Percentiles rank a stretch among this genome's conserved stretches.
Conservation (phyloP, 2,113 vertebrate species). For the Rhinoptilus africanus region DNA sequence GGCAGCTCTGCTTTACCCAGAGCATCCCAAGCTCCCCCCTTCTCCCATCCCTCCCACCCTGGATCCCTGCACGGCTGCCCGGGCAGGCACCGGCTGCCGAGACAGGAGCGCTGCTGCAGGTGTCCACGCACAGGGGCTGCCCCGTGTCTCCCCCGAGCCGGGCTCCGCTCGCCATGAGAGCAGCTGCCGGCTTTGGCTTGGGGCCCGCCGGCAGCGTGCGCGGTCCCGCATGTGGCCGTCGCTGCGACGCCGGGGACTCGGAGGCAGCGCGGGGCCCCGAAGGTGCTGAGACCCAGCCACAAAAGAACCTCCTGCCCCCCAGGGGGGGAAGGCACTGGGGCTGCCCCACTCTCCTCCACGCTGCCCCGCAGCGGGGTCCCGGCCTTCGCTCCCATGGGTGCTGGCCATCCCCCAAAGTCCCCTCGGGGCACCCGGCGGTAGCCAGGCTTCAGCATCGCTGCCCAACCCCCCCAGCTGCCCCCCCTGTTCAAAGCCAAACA, state of each 20-base stretch:
- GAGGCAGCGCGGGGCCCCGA: not conserved
- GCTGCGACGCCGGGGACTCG: not conserved
- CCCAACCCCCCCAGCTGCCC: fast-evolving
- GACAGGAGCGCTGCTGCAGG: not conserved
- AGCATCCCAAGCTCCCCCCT: not conserved
- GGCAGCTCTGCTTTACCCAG: not conserved
- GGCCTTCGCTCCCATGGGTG: fast-evolving
- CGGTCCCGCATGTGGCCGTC: not conserved
- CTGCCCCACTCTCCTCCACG: not conserved
- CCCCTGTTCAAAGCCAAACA: not conserved
- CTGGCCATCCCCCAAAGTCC: not conserved
- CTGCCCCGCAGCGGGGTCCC: not conserved
- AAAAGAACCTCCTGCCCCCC: not conserved
- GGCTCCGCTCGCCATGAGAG: fast-evolving
- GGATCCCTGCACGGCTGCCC: fast-evolving
- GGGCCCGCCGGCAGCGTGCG: not conserved
- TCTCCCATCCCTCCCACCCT: not conserved
- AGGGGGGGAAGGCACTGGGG: not conserved
- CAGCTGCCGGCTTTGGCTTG: not conserved
- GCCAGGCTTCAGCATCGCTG: not conserved
- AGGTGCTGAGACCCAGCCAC: not conserved
- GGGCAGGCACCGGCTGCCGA: not conserved
- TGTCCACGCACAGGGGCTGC: fast-evolving
- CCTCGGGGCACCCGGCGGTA: fast-evolving
- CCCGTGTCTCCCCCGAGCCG: fast-evolving